A percentile compares a stretch with the other conserved stretches of the same genome.
Evolutionary conservation across 30 jellyfish, hydroid and myxozoan genomes (phyloP).

Genomic region (Morbakka virulenta): DNA sequence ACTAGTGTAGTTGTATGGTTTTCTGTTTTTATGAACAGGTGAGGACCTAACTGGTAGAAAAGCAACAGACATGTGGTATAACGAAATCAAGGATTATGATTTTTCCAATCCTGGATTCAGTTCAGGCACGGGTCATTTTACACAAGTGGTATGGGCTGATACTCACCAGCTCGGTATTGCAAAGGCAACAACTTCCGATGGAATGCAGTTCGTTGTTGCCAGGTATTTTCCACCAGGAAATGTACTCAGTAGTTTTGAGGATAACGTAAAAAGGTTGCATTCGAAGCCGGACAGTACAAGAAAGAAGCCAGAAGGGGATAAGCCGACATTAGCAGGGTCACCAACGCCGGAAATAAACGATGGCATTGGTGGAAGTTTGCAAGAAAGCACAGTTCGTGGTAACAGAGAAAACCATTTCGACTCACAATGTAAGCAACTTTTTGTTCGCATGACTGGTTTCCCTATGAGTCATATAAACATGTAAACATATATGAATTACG

Average conservation of each 20-base stretch:
- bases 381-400: no score
- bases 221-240: conserved; percentile 96
- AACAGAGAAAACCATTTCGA: no score
- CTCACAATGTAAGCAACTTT: no score
- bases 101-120: conserved; percentile 88
- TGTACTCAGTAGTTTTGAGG: conserved; percentile 84
- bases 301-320: no score
- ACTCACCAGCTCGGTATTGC: conserved; percentile 96
- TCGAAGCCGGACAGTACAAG: no score
- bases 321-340: no score
- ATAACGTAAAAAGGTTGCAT: conserved; percentile 88
- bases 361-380: no score
- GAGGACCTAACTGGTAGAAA: conserved; percentile 91
- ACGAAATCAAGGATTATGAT: conserved; percentile 86
- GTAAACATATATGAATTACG: no score
- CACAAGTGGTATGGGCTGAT: conserved; percentile 98
- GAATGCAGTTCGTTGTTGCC: conserved; percentile 98
- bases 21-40: conserved; percentile 36
- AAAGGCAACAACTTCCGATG: conserved; percentile 86
- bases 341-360: no score
- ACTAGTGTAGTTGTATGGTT: no score
- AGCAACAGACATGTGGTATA: conserved; percentile 99
- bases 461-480: no score
- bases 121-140: conserved; percentile 98
- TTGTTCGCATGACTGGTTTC: no score